A percentile compares a stretch with the other conserved stretches of the same genome.
These are phyloP conservation scores for Flabesymbios commensalis DNA, from an alignment of 2,888 invertebrate genomes.

Conservation along the genomic window DNA sequence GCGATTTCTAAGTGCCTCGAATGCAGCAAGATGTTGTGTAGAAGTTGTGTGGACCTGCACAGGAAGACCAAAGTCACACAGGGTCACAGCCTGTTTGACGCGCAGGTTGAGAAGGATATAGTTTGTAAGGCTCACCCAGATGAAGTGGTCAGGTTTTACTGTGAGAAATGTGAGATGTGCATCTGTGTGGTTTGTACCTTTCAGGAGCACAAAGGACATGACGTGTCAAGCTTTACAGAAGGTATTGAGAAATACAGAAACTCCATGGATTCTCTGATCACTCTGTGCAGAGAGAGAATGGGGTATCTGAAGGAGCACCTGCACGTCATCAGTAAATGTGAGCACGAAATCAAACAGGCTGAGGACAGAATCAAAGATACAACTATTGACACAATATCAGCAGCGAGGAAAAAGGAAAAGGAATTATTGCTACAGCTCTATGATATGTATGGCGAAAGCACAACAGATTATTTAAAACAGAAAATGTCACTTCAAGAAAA, in stretches of 20 bases:
- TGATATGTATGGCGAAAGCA: conserved; percentile 46
- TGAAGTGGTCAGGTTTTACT: conserved; percentile 58
- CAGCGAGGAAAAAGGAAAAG: conserved; percentile 42
- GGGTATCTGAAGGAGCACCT: conserved; percentile 44
- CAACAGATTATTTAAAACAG: conserved; percentile 47
- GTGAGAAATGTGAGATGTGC: conserved; percentile 58
- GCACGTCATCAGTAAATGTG: conserved; percentile 51
- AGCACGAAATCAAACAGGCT: conserved; percentile 49
- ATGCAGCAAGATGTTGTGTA: conserved; percentile 56
- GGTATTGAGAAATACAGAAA: conserved; percentile 48
- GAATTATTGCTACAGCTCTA: conserved; percentile 51
- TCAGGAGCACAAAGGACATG: conserved; percentile 59
- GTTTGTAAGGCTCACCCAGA: conserved; percentile 57
- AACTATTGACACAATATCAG: conserved; percentile 50
- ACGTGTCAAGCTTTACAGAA: conserved; percentile 57
- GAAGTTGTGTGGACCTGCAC: conserved; percentile 56
- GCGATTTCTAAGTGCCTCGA: conserved; percentile 59
- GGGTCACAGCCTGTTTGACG: conserved; percentile 55
- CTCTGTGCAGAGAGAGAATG: conserved; percentile 36
- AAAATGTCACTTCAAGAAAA: conserved; percentile 40
- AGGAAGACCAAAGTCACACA: conserved; percentile 56
- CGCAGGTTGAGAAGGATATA: conserved; percentile 59
- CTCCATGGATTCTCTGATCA: conserved; percentile 21
- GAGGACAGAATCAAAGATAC: conserved; percentile 55
- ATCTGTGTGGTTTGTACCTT: conserved; percentile 61